Evolutionary conservation across 2,113 vertebrate species (phyloP), one percentile per base, ranked within the genome.

Genomic region (Zapus hudsonius): DNA sequence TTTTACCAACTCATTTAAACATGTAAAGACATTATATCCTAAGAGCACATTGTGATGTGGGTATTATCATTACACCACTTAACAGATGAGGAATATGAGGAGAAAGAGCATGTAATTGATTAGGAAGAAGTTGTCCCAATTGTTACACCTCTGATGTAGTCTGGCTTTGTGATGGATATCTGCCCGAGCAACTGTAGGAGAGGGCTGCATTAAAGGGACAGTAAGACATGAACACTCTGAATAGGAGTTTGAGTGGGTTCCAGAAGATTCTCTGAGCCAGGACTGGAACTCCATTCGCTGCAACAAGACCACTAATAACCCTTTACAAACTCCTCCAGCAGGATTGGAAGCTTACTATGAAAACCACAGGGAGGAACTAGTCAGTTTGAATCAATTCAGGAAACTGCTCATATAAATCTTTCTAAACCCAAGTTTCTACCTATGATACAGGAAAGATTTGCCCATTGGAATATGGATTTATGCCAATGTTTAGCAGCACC

Each of bases 171-270:
- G 63, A 40, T 22, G 20, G 23, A 47, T 12, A 70, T 33, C 40
- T 36, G 7, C 6, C 33, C 29, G 61, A 70, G 38, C 36, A 38
- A 10, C 8, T 52, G 7, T 38, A 19, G 7, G 29, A 57, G 55
- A 40, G 55, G 0, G 0, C 15, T 11, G 15, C 15, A 12, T 29
- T 75, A 25, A 87, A 27, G 1, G 2, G 16, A 75, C 12, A 25
- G 8, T 3, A 38, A 15, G 22, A 36, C 2, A 11, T 19, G 4
- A 8, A 1, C 7, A 55, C 8, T 57, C 3, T 79, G 11, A 64
- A 2, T 0, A 47, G 4, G 72, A 40, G 16, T 2, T 3, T 3
- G 7, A 44, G 16, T 7, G 4, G 2, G 61, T 12, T 31, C 36
- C 3, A 57, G 52, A 52, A 9, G 12, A 55, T 36, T 2, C 1